Base-by-base conservation (phyloP, 2,797 vertebrate species). In the Megaceryle alcyon region DNA sequence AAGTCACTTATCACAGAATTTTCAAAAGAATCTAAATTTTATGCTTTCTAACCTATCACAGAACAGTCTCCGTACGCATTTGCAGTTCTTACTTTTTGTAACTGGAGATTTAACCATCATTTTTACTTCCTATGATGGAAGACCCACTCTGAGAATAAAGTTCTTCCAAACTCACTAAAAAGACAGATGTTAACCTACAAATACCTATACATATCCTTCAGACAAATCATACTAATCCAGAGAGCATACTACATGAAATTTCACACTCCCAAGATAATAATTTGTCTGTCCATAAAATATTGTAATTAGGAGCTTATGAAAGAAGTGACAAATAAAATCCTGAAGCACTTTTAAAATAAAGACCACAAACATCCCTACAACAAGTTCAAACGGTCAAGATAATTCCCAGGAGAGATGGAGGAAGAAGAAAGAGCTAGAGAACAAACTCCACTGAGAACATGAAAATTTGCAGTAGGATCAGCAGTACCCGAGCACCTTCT, bases 371-470 rank as follows among this genome's bases (percentile, higher is more conserved):
- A 59, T 1, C 10, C 18, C 7, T 76, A 41, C 3, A 13, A 1
- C 1, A 90, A 59, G 6, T 51, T 61, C 20, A 56, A 76, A 70
- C 19, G 73, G 53, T 25, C 19, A 46, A 46, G 35, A 56, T 10
- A 70, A 53, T 31, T 64, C 22, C 39, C 57, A 53, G 53, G 9
- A 86, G 1, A 72, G 19, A 68, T 1, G 1, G 18, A 68, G 28
- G 31, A 46, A 82, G 41, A 12, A 37, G 13, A 41, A 90, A 26
- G 28, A 44, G 20, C 12, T 49, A 37, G 22, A 49, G 44, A 84
- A 77, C 0, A 5, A 71, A 59, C 8, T 53, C 39, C 7, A 54
- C 6, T 3, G 0, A 71, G 12, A 33, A 49, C 48, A 73, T 3
- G 7, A 41, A 46, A 29, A 39, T 8, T 25, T 73, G n/a, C 29